Evolutionary conservation across 1,140 invertebrate species (phyloP).

Genomic region (Pseudomyrmex pallidus): DNA sequence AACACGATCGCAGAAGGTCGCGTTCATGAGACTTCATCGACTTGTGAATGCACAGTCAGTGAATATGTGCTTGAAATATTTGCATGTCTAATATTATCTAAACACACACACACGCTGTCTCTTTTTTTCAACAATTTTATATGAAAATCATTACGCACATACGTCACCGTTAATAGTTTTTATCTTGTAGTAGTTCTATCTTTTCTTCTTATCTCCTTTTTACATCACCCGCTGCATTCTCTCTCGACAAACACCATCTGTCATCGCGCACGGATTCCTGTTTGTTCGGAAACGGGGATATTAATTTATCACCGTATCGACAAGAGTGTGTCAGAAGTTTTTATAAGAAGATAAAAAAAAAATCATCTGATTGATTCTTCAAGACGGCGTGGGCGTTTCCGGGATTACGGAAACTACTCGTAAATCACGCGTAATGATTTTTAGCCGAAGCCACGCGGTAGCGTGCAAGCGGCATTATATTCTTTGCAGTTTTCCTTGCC

Average conservation of each 20-base stretch:
- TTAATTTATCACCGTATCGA: constrained; percentile 15
- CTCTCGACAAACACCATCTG: background rate
- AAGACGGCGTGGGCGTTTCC: background rate
- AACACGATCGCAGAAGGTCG: constrained; percentile 45
- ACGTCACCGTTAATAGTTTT: too few species aligned
- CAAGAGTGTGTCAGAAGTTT: background rate
- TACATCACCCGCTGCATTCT: too few species aligned
- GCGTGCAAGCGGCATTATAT: constrained; percentile 29
- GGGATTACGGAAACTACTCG: constrained; percentile 1
- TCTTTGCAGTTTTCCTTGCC: constrained; percentile 25
- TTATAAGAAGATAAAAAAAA: background rate
- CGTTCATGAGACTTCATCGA: constrained; percentile 44
- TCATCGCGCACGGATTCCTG: background rate
- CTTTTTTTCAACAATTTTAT: too few species aligned
- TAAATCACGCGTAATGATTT: constrained; percentile 58
- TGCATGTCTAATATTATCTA: too few species aligned
- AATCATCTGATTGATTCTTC: background rate
- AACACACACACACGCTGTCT: too few species aligned
- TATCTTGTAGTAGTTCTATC: too few species aligned
- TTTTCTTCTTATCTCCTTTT: too few species aligned
- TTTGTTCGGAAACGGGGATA: constrained; percentile 3
- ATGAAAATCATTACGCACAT: too few species aligned
- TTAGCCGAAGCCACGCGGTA: background rate
- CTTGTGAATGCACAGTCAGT: background rate
- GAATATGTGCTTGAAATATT: too few species aligned